Base-by-base conservation (phyloP, 2,797 vertebrate species). In the Leptoclinus maculatus region DNA sequence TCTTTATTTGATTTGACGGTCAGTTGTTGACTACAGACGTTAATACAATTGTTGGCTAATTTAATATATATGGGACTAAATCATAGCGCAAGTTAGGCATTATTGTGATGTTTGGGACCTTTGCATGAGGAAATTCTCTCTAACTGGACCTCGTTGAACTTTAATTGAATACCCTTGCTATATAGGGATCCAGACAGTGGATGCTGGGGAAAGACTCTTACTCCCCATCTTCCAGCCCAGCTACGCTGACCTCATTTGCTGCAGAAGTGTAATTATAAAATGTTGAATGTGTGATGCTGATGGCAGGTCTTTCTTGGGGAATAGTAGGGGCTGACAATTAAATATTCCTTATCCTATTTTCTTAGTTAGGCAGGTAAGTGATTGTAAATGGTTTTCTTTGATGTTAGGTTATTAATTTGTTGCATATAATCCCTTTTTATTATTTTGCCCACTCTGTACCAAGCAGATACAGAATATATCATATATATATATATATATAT, bases 241-340 rank as follows among this genome's bases (percentile, higher is more conserved):
- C 54, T 47, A 72, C 51, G 25, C 73, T 82, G 79, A 89, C 83
- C 82, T 83, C 80, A 78, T 86, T 88, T 84, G 60, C 62, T 76
- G 45, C 72, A 84, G 69, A 79, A 79, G 59, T 86, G 80, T 82
- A 82, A 90, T 86, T 89, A 82, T 79, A 79, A 87, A 80, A 88
- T 76, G 64, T 68, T 82, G 67, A 45, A 80, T 77, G 78, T 90
- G 77, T 87, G 81, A 81, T n/a, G 43, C 58, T 59, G 74, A 80
- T 74, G 67, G 66, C 51, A 45, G 60, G 23, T 69, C 34, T 77
- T 78, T 63, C 54, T 67, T 65, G 53, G 51, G 36, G 54, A 83
- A 71, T 47, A 66, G 53, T 8, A 38, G 32, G 45, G 58, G 45
- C 29, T 58, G 66, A 14, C 43, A 79, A 49, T 69, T 64, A 45